A percentile compares a stretch with the other conserved stretches of the same genome.
Conservation (phyloP, 2,113 vertebrate species). For the Mesembrinibis cayennensis region DNA sequence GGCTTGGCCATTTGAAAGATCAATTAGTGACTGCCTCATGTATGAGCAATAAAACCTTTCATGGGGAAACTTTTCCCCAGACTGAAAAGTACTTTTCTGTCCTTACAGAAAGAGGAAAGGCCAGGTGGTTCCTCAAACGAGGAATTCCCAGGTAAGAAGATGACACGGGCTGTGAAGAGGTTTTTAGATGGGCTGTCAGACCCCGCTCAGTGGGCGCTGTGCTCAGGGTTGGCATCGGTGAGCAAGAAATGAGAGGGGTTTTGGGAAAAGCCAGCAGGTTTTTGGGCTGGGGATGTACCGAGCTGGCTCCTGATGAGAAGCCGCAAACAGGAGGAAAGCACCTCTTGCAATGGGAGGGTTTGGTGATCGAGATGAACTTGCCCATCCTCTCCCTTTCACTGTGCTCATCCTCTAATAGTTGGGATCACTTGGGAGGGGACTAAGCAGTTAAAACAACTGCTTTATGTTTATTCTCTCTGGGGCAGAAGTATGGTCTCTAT, state of each 20-base stretch:
- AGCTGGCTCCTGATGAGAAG: not conserved
- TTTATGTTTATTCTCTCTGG: not conserved
- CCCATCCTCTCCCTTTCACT: not conserved
- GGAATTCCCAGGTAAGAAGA: not conserved
- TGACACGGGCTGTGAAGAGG: not conserved
- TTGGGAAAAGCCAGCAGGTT: not conserved
- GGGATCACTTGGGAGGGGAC: not conserved
- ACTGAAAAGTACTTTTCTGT: not conserved
- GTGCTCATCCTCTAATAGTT: accelerated
- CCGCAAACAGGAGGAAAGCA: not conserved
- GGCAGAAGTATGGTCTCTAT: not conserved
- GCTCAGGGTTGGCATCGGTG: not conserved
- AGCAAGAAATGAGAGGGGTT: not conserved
- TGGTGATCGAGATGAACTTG: not conserved
- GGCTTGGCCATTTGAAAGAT: not conserved
- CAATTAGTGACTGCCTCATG: not conserved
- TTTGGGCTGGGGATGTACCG: accelerated
- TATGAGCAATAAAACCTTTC: not conserved
- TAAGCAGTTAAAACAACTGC: not conserved
- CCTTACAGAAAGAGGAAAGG: not conserved
- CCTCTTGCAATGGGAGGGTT: not conserved
- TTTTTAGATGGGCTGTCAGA: not conserved
- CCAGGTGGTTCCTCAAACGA: not conserved
- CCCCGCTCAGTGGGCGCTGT: accelerated
- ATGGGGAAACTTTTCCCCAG: not conserved